Evolutionary conservation across 2,113 vertebrate genomes (phyloP), one percentile per base, ranked within the genome.

Genomic region (Apistogramma diplotaenia): DNA sequence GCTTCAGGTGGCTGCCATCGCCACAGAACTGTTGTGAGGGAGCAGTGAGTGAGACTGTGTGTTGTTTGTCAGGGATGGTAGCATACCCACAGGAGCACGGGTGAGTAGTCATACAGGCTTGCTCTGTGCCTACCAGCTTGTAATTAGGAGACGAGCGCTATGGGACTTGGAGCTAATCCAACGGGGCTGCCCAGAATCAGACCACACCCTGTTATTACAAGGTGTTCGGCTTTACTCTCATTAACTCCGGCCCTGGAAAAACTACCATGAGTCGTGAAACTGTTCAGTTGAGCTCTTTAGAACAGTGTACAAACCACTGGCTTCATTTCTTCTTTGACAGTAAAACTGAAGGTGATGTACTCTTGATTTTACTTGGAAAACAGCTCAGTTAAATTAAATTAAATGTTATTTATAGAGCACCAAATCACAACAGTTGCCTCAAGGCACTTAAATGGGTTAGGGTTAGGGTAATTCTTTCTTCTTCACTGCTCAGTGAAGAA

Each of bases 81-180:
- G 78, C 80, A 71, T 84, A 79, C 88, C 88, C 86, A 87, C 70
- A 85, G 90, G 89, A 91, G 84, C 83, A 77, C 18, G 81, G 78
- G 6, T 76, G 84, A 91, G 78, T 73, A 85, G 76, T 71, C 79
- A 74, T 16, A 79, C 76, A 78, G 78, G 71, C 85, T 85, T 75
- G 29, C 73, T 56, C 74, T 59, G 65, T 74, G 76, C 86, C 84
- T 51, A 90, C 73, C 84, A 74, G 75, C 83, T 84, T 81, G 85
- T 90, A 93, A 94, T 94, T 91, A 93, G 85, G 49, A 83, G 65
- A 79, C 25, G 1, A 82, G 90, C 62, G 40, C 89, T 9, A 61
- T 87, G 93, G 91, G 92, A 92, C 59, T 29, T 72, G 75, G 35
- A 61, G 21, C 15, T 88, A 83, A 83, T 86, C 88, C 89, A 85